These are phyloP conservation scores for Acipenser oxyrinchus DNA, from an alignment of 2,797 vertebrate species.

Conservation along the genomic window DNA sequence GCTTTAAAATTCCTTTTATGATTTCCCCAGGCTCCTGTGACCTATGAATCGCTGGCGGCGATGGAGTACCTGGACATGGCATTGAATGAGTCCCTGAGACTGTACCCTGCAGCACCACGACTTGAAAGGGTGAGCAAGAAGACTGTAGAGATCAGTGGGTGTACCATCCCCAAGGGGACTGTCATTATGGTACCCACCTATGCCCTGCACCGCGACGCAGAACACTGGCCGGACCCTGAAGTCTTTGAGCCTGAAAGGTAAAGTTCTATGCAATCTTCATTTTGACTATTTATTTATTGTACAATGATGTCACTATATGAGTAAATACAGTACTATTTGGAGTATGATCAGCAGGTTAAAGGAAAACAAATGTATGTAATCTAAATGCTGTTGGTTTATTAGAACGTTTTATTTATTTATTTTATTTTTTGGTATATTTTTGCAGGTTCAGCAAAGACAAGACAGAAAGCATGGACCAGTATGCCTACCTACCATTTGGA, in stretches of 20 bases:
- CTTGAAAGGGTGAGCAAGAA: slow-evolving; percentile 62
- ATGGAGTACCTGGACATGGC: slow-evolving; percentile 67
- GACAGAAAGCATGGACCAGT: slow-evolving; percentile 52
- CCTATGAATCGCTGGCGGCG: slow-evolving; percentile 47
- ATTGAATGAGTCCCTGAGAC: slow-evolving; percentile 51
- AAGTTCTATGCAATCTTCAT: not conserved
- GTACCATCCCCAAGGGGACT: slow-evolving; percentile 52
- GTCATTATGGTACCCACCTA: slow-evolving; percentile 47
- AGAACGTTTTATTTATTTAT: not conserved
- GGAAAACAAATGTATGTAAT: slow-evolving; percentile 8
- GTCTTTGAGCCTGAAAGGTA: slow-evolving; percentile 67
- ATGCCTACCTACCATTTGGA: slow-evolving; percentile 64
- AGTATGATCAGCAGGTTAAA: no score
- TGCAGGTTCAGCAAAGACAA: slow-evolving; percentile 67
- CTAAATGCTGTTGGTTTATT: slow-evolving; percentile 17
- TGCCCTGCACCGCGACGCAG: slow-evolving; percentile 44
- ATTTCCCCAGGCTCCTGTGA: slow-evolving; percentile 39
- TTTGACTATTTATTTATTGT: not conserved
- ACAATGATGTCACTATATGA: no score
- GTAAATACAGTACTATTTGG: no score
- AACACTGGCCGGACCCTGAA: slow-evolving; percentile 55
- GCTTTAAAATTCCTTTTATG: not conserved
- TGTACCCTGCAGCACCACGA: slow-evolving; percentile 41
- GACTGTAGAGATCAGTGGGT: slow-evolving; percentile 47
- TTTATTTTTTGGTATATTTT: not conserved